A percentile compares a stretch with the other conserved stretches of the same genome.
Conservation (phyloP, 92 coral and sea anemone genomes). For the Porites cylindrica region DNA sequence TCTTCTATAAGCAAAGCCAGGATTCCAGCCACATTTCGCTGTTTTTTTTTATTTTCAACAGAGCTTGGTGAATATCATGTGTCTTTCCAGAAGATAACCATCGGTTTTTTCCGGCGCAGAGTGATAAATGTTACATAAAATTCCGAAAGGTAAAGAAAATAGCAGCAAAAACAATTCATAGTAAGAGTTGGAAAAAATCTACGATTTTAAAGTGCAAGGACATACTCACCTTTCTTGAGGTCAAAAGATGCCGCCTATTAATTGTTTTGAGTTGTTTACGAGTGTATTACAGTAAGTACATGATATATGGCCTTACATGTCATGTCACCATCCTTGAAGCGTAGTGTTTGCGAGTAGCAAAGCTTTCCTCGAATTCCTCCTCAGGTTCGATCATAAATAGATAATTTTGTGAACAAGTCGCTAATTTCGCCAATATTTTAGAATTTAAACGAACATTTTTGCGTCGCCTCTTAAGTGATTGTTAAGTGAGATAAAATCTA, state of each 20-base stretch:
- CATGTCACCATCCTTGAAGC: neutral
- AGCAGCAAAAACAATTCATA: neutral
- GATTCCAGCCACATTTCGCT: too few relatives aligned
- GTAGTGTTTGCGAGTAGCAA: neutral
- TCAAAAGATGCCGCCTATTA: neutral
- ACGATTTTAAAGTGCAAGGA: neutral
- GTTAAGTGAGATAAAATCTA: neutral
- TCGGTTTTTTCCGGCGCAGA: too few relatives aligned
- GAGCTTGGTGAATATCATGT: too few relatives aligned
- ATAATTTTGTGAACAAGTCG: neutral
- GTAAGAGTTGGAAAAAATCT: neutral
- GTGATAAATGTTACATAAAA: too few relatives aligned
- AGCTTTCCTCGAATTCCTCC: neutral
- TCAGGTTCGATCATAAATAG: too few relatives aligned
- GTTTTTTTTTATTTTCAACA: too few relatives aligned
- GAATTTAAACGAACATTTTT: neutral
- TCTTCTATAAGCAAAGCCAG: too few relatives aligned
- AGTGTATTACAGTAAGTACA: neutral
- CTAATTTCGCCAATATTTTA: neutral
- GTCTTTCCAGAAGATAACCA: too few relatives aligned
- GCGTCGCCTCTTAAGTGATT: conserved; percentile 11
- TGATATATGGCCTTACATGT: neutral
- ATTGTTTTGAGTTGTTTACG: neutral
- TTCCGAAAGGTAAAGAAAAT: neutral
- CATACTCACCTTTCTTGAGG: conserved; percentile 15